Conservation (phyloP, 1,140 invertebrate genomes). For the Lordiphosa clarofinis region DNA sequence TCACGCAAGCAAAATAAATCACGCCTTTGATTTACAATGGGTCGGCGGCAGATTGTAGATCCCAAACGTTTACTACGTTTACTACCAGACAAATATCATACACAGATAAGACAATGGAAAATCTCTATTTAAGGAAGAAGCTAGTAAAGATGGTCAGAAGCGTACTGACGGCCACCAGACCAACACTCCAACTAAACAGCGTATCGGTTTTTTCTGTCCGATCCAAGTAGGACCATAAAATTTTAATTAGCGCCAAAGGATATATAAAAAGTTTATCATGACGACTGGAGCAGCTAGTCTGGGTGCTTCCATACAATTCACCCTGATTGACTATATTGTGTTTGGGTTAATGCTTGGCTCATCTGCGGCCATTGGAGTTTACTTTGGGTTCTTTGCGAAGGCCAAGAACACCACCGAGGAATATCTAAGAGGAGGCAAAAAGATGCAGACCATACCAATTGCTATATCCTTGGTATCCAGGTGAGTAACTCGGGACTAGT, state of each 20-base stretch:
- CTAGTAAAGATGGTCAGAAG: neutral
- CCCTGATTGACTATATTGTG: constrained; percentile 82
- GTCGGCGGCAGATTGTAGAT: too few relatives aligned
- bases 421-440: constrained; percentile 83
- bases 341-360: constrained; percentile 83
- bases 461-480: constrained; percentile 85
- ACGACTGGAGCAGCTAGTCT: constrained; percentile 14
- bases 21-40: constrained; percentile 30
- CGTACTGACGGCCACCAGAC: neutral
- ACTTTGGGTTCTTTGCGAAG: constrained; percentile 82
- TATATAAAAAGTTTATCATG: constrained; percentile 19
- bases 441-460: constrained; percentile 84
- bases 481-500: constrained; percentile 58
- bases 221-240: too few relatives aligned
- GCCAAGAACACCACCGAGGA: constrained; percentile 80
- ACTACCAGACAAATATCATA: constrained; percentile 28
- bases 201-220: too few relatives aligned
- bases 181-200: neutral
- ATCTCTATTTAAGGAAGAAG: constrained; percentile 21
- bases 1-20: constrained; percentile 14
- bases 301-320: constrained; percentile 69
- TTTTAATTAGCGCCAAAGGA: too few relatives aligned
- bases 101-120: constrained; percentile 26
- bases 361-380: constrained; percentile 85
- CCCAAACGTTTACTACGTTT: constrained; percentile 21